These are phyloP conservation scores for Dromococcyx pavoninus DNA, from an alignment of 2,797 vertebrate genomes.

Conservation along the genomic window DNA sequence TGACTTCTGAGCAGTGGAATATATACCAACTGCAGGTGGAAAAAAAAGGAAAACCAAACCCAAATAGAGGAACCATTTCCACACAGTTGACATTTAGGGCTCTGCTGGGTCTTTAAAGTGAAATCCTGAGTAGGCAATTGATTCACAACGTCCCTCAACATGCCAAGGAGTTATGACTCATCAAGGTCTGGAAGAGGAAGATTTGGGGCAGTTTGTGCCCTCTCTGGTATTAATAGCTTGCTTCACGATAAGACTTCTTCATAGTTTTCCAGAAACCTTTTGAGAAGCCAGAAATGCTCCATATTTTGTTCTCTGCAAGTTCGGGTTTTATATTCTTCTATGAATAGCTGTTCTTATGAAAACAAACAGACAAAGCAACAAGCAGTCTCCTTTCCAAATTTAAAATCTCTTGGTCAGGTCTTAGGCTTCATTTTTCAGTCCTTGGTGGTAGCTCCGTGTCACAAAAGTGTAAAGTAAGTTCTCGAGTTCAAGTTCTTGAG, in stretches of 20 bases:
- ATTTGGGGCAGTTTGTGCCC: neutral
- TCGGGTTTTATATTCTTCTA: neutral
- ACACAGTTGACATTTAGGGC: neutral
- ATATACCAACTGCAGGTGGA: neutral
- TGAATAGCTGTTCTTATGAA: neutral
- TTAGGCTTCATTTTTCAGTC: neutral
- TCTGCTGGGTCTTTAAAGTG: neutral
- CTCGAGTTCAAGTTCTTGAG: neutral
- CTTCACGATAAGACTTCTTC: neutral
- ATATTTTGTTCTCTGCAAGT: neutral
- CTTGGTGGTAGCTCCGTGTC: neutral
- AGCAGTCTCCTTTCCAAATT: neutral
- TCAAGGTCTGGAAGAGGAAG: neutral
- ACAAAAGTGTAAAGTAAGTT: neutral
- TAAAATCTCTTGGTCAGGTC: neutral
- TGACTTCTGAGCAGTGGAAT: constrained; percentile 20
- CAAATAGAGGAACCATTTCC: neutral
- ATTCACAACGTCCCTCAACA: neutral
- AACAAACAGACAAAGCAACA: neutral
- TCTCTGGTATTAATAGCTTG: neutral
- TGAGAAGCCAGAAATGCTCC: neutral
- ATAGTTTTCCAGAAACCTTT: neutral
- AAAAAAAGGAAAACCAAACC: neutral
- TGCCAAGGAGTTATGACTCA: neutral
- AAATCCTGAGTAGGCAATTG: neutral